phyloP scores from a whole-genome alignment of 2,888 invertebrate species.

The Hymenopus coronatus region DNA sequence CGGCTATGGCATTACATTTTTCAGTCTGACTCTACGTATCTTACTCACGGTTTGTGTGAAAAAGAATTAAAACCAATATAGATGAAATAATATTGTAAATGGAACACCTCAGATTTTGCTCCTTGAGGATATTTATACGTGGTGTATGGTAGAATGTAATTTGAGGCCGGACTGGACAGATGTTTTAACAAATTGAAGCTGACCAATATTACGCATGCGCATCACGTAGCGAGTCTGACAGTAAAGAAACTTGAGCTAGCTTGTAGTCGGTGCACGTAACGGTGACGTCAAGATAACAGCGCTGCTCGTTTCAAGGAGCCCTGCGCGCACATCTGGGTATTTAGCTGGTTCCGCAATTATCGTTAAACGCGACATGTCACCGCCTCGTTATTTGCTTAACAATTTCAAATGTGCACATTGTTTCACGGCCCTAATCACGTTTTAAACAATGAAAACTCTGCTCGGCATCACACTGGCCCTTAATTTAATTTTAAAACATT shows the following conservation, averaged over 20 bases:
- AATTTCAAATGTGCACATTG: background rate
- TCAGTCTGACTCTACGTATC: too few relatives aligned
- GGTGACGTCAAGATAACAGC: background rate
- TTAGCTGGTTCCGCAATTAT: background rate
- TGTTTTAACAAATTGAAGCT: background rate
- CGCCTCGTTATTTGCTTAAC: background rate
- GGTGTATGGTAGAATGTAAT: background rate
- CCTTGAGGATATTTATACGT: background rate
- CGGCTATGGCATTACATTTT: too few relatives aligned
- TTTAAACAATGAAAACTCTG: too few relatives aligned
- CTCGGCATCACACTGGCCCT: background rate
- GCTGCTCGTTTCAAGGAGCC: background rate
- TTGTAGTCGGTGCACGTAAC: background rate
- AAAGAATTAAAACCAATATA: too few relatives aligned
- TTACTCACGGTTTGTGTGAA: too few relatives aligned
- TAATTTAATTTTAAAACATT: background rate
- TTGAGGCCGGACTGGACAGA: background rate
- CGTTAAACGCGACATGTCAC: background rate
- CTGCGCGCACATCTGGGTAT: background rate
- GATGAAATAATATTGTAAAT: too few relatives aligned
- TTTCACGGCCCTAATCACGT: too few relatives aligned
- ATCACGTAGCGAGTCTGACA: background rate
- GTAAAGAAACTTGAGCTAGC: background rate
- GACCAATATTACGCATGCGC: background rate
- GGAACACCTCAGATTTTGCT: too few relatives aligned